These are phyloP conservation scores for Arctia plantaginis DNA, from an alignment of 2,888 invertebrate genomes.

Conservation along the genomic window DNA sequence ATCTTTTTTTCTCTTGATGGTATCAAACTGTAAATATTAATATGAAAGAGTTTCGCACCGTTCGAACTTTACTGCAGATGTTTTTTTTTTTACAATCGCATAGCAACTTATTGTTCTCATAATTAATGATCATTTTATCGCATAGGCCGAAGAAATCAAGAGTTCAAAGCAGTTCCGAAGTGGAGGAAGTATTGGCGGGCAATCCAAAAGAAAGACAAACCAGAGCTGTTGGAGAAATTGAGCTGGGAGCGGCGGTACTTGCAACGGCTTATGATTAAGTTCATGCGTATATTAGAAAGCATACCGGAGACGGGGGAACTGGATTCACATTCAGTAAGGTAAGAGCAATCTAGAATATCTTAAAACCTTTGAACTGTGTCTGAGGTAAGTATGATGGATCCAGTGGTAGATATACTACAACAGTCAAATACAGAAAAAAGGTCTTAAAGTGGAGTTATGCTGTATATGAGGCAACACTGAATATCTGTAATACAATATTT, in stretches of 20 bases:
- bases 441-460: too few relatives aligned
- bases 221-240: slow-evolving; percentile 89
- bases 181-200: slow-evolving; percentile 97
- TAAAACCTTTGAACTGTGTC: neutral
- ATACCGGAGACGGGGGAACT: slow-evolving; percentile 89
- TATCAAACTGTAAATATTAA: too few relatives aligned
- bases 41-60: too few relatives aligned
- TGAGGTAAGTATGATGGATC: too few relatives aligned
- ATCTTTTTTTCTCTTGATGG: too few relatives aligned
- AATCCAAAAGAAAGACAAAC: slow-evolving; percentile 94
- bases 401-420: too few relatives aligned
- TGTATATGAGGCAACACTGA: too few relatives aligned
- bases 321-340: slow-evolving; percentile 85
- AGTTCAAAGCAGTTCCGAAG: slow-evolving; percentile 94
- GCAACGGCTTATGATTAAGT: slow-evolving; percentile 94
- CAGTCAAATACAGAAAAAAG: too few relatives aligned
- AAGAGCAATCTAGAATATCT: neutral
- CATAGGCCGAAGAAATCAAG: slow-evolving; percentile 92
- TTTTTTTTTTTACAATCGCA: neutral
- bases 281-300: slow-evolving; percentile 92
- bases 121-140: neutral
- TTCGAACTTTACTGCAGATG: neutral
- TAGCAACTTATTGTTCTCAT: too few relatives aligned
- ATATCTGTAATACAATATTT: too few relatives aligned
- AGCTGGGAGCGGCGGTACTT: slow-evolving; percentile 96